These are phyloP conservation scores for Neolamprologus hecqui DNA, from an alignment of 2,113 vertebrate genomes.

Conservation along the genomic window DNA sequence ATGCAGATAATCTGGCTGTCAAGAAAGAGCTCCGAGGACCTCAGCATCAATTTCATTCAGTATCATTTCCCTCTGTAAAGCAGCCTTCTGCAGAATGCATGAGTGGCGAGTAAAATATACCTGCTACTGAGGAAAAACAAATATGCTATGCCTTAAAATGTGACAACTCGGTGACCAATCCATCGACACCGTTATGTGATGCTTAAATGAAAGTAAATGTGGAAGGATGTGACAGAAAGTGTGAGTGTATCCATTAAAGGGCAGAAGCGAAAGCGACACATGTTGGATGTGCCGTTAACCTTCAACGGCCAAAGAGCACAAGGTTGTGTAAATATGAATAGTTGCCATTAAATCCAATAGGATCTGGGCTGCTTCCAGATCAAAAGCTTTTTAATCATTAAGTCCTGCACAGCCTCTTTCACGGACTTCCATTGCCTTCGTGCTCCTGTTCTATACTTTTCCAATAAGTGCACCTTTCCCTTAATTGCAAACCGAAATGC, in stretches of 20 bases:
- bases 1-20: not conserved
- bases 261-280: not conserved
- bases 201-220: not conserved
- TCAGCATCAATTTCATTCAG: not conserved
- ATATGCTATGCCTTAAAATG: not conserved
- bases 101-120: not conserved
- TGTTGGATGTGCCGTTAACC: not conserved
- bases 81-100: not conserved
- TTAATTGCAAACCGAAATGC: not conserved
- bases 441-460: not conserved
- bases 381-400: constrained; percentile 16
- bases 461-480: not conserved
- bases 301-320: not conserved
- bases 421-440: not conserved
- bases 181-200: not conserved
- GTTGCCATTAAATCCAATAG: constrained; percentile 13
- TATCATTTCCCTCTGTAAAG: not conserved
- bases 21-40: not conserved
- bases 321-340: constrained; percentile 44
- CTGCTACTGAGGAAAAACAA: not conserved
- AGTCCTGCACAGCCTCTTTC: not conserved
- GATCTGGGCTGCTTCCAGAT: constrained; percentile 1
- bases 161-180: not conserved
- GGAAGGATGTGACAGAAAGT: not conserved
- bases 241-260: not conserved